Conservation (phyloP, 2,888 invertebrate genomes). For the Ephialtes manifestator region DNA sequence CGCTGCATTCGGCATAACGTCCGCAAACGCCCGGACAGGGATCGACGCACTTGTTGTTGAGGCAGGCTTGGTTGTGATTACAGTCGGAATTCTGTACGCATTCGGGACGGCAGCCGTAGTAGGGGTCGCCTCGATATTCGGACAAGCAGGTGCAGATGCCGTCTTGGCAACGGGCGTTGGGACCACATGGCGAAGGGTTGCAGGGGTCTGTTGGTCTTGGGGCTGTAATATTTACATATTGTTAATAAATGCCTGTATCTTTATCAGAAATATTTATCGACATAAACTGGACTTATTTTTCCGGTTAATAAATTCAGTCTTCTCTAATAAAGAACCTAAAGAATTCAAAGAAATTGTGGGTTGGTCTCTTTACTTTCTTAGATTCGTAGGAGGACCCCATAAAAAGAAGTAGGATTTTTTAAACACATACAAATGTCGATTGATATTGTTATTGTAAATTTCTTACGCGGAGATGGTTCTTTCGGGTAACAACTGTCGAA, state of each 20-base stretch:
- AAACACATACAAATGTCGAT: too few relatives aligned
- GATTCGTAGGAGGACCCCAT: too few relatives aligned
- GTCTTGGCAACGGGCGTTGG: slow-evolving; percentile 90
- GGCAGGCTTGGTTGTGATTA: slow-evolving; percentile 91
- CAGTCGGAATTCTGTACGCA: slow-evolving; percentile 94
- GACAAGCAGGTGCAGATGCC: slow-evolving; percentile 84
- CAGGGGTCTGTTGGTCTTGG: slow-evolving; percentile 88
- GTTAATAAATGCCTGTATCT: neutral
- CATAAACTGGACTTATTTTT: neutral
- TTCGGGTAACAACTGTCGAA: slow-evolving; percentile 84
- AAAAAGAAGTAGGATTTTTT: too few relatives aligned
- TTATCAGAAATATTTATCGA: neutral
- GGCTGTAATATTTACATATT: slow-evolving; percentile 39
- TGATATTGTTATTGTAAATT: neutral
- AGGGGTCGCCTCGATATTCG: slow-evolving; percentile 85
- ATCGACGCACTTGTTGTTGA: slow-evolving; percentile 92
- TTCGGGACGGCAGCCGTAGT: slow-evolving; percentile 92
- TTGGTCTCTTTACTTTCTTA: too few relatives aligned
- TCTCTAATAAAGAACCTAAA: too few relatives aligned
- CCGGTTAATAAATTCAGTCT: too few relatives aligned
- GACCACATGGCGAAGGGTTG: slow-evolving; percentile 91
- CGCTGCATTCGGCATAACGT: slow-evolving; percentile 91
- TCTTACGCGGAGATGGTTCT: slow-evolving; percentile 85
- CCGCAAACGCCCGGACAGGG: slow-evolving; percentile 94
- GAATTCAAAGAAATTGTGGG: too few relatives aligned